phyloP scores from a whole-genome alignment of 2,797 vertebrate species.

The Falco peregrinus region DNA sequence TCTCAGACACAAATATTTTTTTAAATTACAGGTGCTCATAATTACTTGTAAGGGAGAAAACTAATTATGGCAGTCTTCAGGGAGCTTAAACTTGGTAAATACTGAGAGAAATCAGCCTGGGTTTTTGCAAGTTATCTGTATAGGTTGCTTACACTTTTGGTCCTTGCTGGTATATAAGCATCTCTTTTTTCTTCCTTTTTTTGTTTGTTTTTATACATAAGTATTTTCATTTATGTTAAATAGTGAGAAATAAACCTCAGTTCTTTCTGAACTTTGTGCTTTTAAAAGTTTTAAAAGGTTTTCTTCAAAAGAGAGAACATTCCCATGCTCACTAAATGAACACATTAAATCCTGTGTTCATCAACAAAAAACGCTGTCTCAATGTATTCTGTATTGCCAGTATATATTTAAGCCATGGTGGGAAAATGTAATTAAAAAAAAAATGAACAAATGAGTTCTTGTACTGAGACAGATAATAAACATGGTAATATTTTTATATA shows the following conservation, averaged over 20 bases:
- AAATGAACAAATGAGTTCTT: neutral
- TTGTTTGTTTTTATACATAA: neutral
- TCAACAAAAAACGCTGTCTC: neutral
- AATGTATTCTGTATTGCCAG: neutral
- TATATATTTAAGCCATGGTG: neutral
- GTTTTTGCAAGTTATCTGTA: slow-evolving; percentile 15
- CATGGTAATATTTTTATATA: neutral
- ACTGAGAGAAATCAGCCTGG: slow-evolving; percentile 28
- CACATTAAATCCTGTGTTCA: neutral
- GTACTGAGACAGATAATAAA: neutral
- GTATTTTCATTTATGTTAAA: neutral
- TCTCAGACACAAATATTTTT: slow-evolving; percentile 49
- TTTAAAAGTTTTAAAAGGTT: neutral
- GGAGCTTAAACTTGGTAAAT: slow-evolving; percentile 41
- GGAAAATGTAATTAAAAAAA: neutral
- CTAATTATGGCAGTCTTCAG: slow-evolving; percentile 57
- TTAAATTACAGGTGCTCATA: slow-evolving; percentile 61
- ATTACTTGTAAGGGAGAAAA: slow-evolving; percentile 64
- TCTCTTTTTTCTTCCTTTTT: neutral
- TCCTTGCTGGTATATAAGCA: neutral
- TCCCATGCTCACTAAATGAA: neutral
- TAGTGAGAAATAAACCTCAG: neutral
- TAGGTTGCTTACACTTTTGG: neutral
- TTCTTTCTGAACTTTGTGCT: neutral
- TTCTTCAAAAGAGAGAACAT: neutral